Evolutionary conservation across 2,113 vertebrate genomes (phyloP).

Genomic region (Gopherus evgoodei): DNA sequence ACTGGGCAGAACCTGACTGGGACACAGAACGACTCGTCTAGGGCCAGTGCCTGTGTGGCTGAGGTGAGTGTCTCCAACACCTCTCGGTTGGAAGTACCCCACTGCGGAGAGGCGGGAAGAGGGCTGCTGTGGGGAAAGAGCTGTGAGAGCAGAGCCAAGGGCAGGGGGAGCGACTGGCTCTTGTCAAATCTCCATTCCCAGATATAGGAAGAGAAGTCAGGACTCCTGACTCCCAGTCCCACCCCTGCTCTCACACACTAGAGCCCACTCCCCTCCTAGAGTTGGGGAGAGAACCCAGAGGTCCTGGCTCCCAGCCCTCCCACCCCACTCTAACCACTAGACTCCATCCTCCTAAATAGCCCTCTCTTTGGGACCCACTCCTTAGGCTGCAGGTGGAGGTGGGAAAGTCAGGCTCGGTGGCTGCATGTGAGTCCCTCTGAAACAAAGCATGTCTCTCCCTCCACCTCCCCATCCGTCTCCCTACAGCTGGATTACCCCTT

Average conservation of each 20-base stretch:
- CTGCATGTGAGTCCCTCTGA: background rate
- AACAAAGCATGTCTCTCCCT: background rate
- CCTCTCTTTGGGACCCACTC: background rate
- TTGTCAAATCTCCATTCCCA: background rate
- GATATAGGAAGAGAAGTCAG: background rate
- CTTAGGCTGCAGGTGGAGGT: background rate
- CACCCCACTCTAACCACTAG: background rate
- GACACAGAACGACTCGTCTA: background rate
- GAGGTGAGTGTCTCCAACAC: background rate
- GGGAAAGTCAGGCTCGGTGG: background rate
- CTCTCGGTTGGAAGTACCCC: background rate
- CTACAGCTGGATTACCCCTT: constrained; percentile 77
- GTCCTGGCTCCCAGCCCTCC: background rate
- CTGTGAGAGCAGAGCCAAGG: background rate
- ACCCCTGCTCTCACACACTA: background rate
- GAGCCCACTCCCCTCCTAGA: background rate
- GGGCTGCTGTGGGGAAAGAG: background rate
- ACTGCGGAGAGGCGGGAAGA: background rate
- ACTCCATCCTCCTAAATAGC: background rate
- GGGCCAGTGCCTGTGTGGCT: background rate
- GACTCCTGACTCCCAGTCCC: background rate
- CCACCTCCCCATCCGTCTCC: background rate
- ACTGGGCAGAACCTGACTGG: constrained; percentile 41
- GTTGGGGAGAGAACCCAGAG: too few species aligned
- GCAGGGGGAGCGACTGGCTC: too few species aligned